Percentiles rank a stretch among this genome's conserved stretches.
Conservation (phyloP, 2,888 invertebrate genomes). For the Platycheirus albimanus region DNA sequence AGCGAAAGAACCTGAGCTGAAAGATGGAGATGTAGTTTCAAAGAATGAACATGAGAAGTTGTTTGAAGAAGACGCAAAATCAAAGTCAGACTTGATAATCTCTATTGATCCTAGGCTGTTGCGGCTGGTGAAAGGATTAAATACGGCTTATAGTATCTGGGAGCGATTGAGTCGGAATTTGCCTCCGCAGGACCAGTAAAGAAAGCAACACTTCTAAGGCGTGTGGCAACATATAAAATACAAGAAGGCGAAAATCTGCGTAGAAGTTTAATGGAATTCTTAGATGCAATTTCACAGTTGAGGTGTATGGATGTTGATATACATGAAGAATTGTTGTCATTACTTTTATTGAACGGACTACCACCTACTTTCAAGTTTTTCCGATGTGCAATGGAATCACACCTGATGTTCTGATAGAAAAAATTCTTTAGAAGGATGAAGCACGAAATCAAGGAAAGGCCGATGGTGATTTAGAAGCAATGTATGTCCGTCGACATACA, state of each 20-base stretch:
- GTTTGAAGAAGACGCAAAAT: too few species aligned
- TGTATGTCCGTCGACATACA: constrained; percentile 3
- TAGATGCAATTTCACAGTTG: constrained; percentile 28
- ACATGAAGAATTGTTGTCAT: constrained; percentile 33
- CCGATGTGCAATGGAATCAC: constrained; percentile 37
- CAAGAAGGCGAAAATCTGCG: constrained; percentile 26
- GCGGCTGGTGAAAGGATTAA: constrained; percentile 32
- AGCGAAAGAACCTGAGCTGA: too few species aligned
- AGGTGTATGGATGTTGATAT: constrained; percentile 29
- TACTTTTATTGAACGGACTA: constrained; percentile 42
- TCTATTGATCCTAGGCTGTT: constrained; percentile 29
- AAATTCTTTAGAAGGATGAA: constrained; percentile 10
- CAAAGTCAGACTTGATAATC: constrained; percentile 20
- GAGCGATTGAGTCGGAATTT: constrained; percentile 30
- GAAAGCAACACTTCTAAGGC: constrained; percentile 24
- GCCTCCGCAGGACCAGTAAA: constrained; percentile 9
- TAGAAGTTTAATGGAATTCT: constrained; percentile 39
- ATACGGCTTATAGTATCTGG: constrained; percentile 6
- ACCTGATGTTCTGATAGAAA: constrained; percentile 16
- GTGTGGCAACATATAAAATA: constrained; percentile 29
- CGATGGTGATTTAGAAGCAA: neutral
- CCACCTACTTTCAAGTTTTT: constrained; percentile 44
- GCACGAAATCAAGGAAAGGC: constrained; percentile 8
- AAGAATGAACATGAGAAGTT: too few species aligned
- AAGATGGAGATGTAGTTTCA: too few species aligned